These are phyloP conservation scores for Harmothoe impar DNA, from an alignment of 2,888 invertebrate species.

Conservation along the genomic window DNA sequence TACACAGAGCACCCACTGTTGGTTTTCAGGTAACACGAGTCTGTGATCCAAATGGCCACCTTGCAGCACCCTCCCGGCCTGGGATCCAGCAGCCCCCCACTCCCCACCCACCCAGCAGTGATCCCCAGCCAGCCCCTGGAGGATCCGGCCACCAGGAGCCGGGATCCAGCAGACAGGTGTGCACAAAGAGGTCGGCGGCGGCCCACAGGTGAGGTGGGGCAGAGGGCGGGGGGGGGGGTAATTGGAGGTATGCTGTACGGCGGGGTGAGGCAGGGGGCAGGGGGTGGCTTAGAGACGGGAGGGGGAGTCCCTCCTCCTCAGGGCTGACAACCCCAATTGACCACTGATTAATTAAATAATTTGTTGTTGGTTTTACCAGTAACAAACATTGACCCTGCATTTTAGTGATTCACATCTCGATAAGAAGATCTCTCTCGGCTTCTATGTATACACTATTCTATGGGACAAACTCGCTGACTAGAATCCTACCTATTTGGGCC, in stretches of 20 bases:
- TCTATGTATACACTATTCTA: too few relatives aligned
- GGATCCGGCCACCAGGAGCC: neutral
- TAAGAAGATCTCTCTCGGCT: neutral
- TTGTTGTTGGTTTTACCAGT: constrained; percentile 54
- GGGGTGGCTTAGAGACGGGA: neutral
- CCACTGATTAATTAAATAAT: constrained; percentile 62
- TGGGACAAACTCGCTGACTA: too few relatives aligned
- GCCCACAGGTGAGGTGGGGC: neutral
- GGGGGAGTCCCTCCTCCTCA: neutral
- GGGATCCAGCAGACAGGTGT: constrained; percentile 48
- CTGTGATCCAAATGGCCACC: constrained; percentile 26
- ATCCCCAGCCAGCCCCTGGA: neutral
- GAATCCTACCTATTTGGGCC: too few relatives aligned
- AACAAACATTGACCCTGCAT: constrained; percentile 56
- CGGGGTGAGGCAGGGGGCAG: neutral
- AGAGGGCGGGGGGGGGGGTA: neutral
- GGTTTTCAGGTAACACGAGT: constrained; percentile 40
- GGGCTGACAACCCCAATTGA: constrained; percentile 59
- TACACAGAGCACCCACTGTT: constrained; percentile 41
- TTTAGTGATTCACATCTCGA: constrained; percentile 19
- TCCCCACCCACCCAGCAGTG: constrained; percentile 25
- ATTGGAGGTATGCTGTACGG: constrained; percentile 35
- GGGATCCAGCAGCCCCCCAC: neutral
- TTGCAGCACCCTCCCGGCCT: too few relatives aligned
- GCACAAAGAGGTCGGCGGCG: constrained; percentile 29